A percentile compares a stretch with the other conserved stretches of the same genome.
Conservation (phyloP, 2,888 invertebrate species). For the Osedax fenrisi region DNA sequence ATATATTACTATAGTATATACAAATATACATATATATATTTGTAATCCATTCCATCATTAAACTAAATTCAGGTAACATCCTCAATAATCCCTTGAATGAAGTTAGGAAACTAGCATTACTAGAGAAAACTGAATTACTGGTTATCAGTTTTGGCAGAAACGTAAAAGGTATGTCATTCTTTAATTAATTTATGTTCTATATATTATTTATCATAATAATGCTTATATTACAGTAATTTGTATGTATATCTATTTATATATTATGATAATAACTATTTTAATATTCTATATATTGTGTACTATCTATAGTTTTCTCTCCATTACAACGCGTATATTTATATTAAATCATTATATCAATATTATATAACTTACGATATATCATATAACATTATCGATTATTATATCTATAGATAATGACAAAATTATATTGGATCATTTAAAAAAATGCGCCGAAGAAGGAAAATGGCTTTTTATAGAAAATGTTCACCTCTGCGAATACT, state of each 20-base stretch:
- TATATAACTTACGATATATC: no score
- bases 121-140: background rate
- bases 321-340: no score
- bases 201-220: background rate
- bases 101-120: background rate
- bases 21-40: no score
- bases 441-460: background rate
- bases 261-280: no score
- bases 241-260: no score
- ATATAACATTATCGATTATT: background rate
- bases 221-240: no score
- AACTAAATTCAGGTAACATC: background rate
- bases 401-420: background rate
- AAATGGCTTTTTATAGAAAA: background rate
- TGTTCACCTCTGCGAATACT: background rate
- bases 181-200: background rate
- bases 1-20: no score
- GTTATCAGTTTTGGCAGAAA: background rate
- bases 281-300: no score
- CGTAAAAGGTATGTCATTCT: background rate
- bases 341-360: no score
- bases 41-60: no score
- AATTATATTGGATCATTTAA: background rate
- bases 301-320: no score
- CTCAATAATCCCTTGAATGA: background rate